Evolutionary conservation across 2,113 vertebrate genomes (phyloP), one percentile per base, ranked within the genome.

Genomic region (Peromyscus polionotus): DNA sequence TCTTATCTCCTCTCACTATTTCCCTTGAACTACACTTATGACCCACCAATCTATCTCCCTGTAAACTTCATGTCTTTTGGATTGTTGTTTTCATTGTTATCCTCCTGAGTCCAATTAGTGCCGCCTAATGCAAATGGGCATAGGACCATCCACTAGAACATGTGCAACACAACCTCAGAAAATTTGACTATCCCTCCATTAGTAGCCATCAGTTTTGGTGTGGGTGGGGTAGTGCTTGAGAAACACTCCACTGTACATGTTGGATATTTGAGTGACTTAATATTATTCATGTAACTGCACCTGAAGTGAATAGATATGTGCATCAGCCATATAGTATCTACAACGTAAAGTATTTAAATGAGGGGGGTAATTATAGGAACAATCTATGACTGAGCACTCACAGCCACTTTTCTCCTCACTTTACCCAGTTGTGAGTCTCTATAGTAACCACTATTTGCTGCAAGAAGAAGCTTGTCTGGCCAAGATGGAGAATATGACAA

Each of bases 121-220:
- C n/a, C 42, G 7, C n/a, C 6, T n/a, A 3, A 31, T 63, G 59
- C 3, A n/a, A 7, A 39, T 59, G 11, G 24, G 12, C 42, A 42
- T 61, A 26, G 5, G 39, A 19, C 24, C 26, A 65, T 42, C 4
- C 39, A 45, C 39, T 85, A 59, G 7, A 63, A 11, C 39, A 85
- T 5, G 7, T 2, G 8, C 1, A 31, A 17, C 4, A 2, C 42
- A 19, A 4, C 13, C 39, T 16, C 16, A 2, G 7, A 42, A 11
- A 42, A 26, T 81, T 36, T 22, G n/a, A 42, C n/a, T 31, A 24
- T 42, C n/a, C 17, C 16, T 65, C 39, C 7, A 5, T 42, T 28
- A 42, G 24, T 7, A 42, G 26, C 24, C n/a, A 65, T 19, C 59
- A 85, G 5, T 31, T 31, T 42, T 63, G 31, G 7, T 12, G 54